Evolutionary conservation across 2,888 invertebrate genomes (phyloP).

Genomic region (Oscheius myriophilus): DNA sequence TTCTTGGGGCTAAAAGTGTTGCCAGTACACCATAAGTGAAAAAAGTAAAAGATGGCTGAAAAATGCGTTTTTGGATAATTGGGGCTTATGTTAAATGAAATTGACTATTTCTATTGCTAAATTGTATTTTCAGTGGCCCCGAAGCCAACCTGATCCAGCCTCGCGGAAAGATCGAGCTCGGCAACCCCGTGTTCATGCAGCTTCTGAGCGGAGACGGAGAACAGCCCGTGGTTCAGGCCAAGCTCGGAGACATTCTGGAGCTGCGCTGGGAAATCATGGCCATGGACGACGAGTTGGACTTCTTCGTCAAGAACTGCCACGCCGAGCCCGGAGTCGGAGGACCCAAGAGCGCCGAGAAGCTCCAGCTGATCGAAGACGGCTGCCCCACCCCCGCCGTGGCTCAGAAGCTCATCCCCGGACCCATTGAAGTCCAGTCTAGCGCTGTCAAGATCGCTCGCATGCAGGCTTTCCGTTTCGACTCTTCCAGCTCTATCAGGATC

Average conservation of each 20-base stretch:
- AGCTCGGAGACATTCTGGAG: constrained; percentile 70
- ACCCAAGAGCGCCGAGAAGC: constrained; percentile 45
- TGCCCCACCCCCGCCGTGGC: constrained; percentile 70
- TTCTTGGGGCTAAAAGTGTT: too few species aligned
- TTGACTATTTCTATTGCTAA: constrained; percentile 1
- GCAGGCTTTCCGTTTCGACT: constrained; percentile 70
- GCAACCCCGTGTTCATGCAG: constrained; percentile 70
- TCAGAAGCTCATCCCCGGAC: constrained; percentile 68
- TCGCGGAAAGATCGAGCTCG: constrained; percentile 70
- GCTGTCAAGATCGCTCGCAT: constrained; percentile 53
- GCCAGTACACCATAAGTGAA: too few species aligned
- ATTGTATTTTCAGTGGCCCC: constrained; percentile 61
- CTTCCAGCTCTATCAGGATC: constrained; percentile 63
- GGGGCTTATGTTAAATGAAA: too few species aligned
- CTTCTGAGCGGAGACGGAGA: constrained; percentile 60
- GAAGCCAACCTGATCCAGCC: constrained; percentile 69
- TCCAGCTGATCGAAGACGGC: constrained; percentile 68
- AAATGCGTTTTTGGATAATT: too few species aligned
- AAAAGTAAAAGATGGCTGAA: too few species aligned
- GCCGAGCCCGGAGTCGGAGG: constrained; percentile 66
- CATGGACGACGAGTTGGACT: constrained; percentile 70
- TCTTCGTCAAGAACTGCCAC: constrained; percentile 69
- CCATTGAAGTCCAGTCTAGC: constrained; percentile 56
- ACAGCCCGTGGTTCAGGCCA: constrained; percentile 61
- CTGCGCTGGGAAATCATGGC: constrained; percentile 71